Base-by-base conservation (phyloP, 92 coral and sea anemone genomes). In the Isaurus tuberculatus region DNA sequence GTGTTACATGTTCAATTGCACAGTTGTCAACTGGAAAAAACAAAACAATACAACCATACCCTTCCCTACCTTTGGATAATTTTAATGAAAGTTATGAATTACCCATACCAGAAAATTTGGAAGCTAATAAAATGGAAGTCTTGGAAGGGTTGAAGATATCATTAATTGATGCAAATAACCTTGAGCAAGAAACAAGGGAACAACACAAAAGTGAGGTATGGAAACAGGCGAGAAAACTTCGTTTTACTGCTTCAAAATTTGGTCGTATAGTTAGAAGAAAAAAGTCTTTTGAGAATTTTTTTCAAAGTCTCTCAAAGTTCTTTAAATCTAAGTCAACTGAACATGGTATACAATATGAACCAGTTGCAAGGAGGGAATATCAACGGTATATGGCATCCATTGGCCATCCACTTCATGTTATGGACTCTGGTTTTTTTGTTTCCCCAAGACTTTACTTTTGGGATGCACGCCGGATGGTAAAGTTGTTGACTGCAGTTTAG, bases 201-300 rank as follows among this genome's bases (percentile, higher is more conserved):
- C 85, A 80, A 71, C 26, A 69, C 42, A 37, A 64, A 34, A 30
- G 73, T 33, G 84, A 79, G 36, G 28, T 60, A 49, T 79, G 84
- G 74, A 28, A 32, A 61, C 40, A 60, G 30, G 84, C 73, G 13
- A 43, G 84, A 32, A 79, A 79, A 40, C 29, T 79, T 40, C 74
- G 84, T n/a, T 79, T 79, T 60, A 79, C 84, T 58, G 84, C 84
- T 46, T 79, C 84, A 60, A 79, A 64, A 37, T 79, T 79, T 79
- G 74, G 73, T 60, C 25, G 44, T 28, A 46, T 79, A 30, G 74
- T 30, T 33, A 63, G 73, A 79, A 60, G 84, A 37, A 51, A 64
- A 61, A 79, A 33, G 57, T 60, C 65, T 33, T 58, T 53, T 63
- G 84, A 64, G 51, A 79, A 60, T 28, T 63, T 79, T 79, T 60